Evolutionary conservation across 2,888 invertebrate genomes (phyloP), one percentile per base, ranked within the genome.

Genomic region (Latrodectus elegans): DNA sequence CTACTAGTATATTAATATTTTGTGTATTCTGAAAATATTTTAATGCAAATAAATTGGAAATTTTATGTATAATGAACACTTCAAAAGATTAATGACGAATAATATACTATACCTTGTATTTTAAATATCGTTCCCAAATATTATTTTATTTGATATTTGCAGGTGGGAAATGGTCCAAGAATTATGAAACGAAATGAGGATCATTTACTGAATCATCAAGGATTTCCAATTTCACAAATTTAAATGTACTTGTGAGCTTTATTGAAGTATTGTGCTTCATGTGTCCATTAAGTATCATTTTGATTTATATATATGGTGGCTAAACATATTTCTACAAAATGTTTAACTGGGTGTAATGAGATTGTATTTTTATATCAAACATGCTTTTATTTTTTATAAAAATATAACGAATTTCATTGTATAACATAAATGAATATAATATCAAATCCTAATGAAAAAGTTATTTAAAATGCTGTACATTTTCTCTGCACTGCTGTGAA

Each of bases 161-260:
- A 88, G 88, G 74, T 88, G 68, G 88, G 88, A 14, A 79, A 49
- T 75, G 88, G 88, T 22, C 88, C 88, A 52, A 51, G 38, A 51
- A 77, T 83, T 17, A 52, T 88, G 17, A 17, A 77, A 60, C 68
- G 68, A 22, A 14, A 73, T 26, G 60, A 38, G 4, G 53, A 74
- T 15, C 88, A 88, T 68, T 60, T 88, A 65, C 67, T 88, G 10
- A 51, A 88, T 68, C 68, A 74, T 14, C 64, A 68, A 22, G 88
- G 88, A 51, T 22, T 83, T n/a, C 88, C 88, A 14, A 11, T 22
- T 26, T 64, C 70, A 83, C 64, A 53, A 12, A 65, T 38, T 14
- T 51, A 9, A 52, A 65, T 38, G n/a, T 67, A 67, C 17, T 22
- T 67, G 11, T 17, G 11, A 15, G n/a, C 26, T 67, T 67, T 67